phyloP scores from a whole-genome alignment of 1,140 invertebrate genomes.

The Doryteuthis pealeii region DNA sequence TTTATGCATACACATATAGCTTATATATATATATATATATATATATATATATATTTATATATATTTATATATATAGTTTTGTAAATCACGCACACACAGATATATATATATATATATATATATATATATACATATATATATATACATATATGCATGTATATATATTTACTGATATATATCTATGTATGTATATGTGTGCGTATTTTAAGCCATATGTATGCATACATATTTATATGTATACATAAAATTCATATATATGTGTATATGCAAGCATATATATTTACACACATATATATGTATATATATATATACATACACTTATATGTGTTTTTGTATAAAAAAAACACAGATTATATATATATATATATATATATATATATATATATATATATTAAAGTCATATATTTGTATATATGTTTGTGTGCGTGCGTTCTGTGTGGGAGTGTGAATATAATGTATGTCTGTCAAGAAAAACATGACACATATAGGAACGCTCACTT shows the following conservation, averaged over 20 bases:
- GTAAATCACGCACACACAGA: neutral
- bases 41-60: neutral
- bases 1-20: neutral
- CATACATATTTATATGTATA: neutral
- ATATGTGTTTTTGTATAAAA: too few species aligned
- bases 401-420: too few species aligned
- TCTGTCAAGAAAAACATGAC: too few species aligned
- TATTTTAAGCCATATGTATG: neutral
- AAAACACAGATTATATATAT: neutral
- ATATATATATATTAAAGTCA: neutral
- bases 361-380: neutral
- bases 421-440: too few species aligned
- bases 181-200: too few species aligned
- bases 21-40: neutral
- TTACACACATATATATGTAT: too few species aligned
- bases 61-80: neutral
- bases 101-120: too few species aligned
- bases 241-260: too few species aligned
- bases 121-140: neutral
- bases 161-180: neutral
- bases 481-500: too few species aligned
- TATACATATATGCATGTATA: neutral
- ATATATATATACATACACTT: too few species aligned
- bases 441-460: too few species aligned
- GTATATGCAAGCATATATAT: neutral